Percentiles rank a stretch among this genome's conserved stretches.
Conservation (phyloP, 2,888 invertebrate genomes). For the Drosophila imparisetae region DNA sequence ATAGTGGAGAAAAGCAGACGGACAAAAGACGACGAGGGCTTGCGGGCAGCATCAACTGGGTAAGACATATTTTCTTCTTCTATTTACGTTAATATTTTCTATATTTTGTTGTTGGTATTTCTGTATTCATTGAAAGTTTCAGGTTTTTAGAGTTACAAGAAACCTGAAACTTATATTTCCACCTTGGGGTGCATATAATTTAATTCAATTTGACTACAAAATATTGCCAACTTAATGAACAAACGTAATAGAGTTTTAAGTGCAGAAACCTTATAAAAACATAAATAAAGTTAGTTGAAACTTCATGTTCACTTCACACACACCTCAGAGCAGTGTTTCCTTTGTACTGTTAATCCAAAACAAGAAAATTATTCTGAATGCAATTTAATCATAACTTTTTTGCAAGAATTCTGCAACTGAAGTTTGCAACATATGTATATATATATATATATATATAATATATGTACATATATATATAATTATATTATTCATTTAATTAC, state of each 20-base stretch:
- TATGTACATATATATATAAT: neutral
- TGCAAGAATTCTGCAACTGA: neutral
- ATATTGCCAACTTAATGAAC: conserved; percentile 61
- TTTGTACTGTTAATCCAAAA: neutral
- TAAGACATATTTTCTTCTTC: conserved; percentile 55
- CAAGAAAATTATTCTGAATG: neutral
- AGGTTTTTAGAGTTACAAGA: conserved; percentile 33
- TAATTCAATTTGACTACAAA: conserved; percentile 73
- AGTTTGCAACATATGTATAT: neutral
- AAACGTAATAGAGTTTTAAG: conserved; percentile 48
- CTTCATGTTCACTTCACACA: conserved; percentile 13
- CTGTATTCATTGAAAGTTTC: conserved; percentile 51
- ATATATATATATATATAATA: no score
- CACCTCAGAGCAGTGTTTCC: neutral
- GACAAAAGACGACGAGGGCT: conserved; percentile 6
- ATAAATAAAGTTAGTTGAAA: conserved; percentile 23
- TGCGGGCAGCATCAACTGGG: conserved; percentile 32
- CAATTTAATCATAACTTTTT: conserved; percentile 1
- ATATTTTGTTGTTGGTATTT: conserved; percentile 11
- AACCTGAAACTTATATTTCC: conserved; percentile 51
- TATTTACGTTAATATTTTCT: conserved; percentile 1
- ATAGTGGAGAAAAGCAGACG: conserved; percentile 17
- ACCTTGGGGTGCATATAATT: conserved; percentile 63
- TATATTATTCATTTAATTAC: neutral
- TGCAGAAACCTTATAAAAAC: conserved; percentile 34